Base-by-base conservation (phyloP, 2,797 vertebrate genomes). In the Gobionotothen gibberifrons region DNA sequence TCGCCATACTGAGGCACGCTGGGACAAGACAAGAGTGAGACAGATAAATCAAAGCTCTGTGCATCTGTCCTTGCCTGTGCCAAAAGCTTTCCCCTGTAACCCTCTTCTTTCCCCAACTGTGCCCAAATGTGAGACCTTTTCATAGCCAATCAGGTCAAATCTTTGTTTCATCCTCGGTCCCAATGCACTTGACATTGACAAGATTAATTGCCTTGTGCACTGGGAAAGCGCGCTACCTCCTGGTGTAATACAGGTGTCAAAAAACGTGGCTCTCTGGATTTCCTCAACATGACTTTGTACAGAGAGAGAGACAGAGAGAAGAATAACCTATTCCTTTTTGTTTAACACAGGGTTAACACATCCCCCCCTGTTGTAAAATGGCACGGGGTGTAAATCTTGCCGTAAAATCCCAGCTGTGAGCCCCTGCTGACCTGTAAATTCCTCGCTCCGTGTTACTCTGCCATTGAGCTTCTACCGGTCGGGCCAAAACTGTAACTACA, bases 21-120 rank as follows among this genome's bases (percentile, higher is more conserved):
- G 94, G 93, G 93, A 93, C 8, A 83, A 68, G 55, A 88, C 13
- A 73, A 48, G 87, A 92, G 89, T 92, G 92, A 92, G 89, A 90
- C 91, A 90, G 91, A 94, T 95, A 95, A 95, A 94, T 94, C 93
- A 94, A 91, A 90, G 85, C 87, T 82, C 79, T 64, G 84, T 90
- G 91, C 91, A 93, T 93, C 93, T 92, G 93, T 93, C 92, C 89
- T 87, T 87, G 85, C 72, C 78, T 80, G 89, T 83, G 92, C 90
- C 90, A 91, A 92, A 90, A 57, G 43, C 77, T 89, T 89, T 85
- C 87, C 83, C 78, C 77, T 84, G 86, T 89, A 85, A 83, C 87
- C 79, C 86, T 81, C 82, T 73, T 76, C 76, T 65, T 51, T 85
- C 90, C 26, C 90, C 89, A 85, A 71, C 89, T 79, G 89, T 85